These are phyloP conservation scores for Micrasema minimum DNA, from an alignment of 1,140 invertebrate genomes.

Conservation along the genomic window DNA sequence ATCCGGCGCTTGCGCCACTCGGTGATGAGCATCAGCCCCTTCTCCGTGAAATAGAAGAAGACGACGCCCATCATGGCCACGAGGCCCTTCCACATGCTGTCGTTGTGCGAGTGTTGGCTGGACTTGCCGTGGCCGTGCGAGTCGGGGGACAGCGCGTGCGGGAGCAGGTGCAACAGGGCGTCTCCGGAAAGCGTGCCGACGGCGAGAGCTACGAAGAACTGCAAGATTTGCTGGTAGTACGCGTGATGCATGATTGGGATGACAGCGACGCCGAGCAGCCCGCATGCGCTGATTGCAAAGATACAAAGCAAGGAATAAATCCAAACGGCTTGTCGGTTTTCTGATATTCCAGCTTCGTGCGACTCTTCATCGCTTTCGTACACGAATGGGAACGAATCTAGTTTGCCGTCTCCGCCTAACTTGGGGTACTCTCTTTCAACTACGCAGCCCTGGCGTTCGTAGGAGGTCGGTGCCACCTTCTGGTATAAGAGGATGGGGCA, in stretches of 20 bases:
- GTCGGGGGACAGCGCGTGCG: slow-evolving; percentile 79
- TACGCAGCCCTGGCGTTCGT: slow-evolving; percentile 69
- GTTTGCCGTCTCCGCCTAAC: slow-evolving; percentile 4
- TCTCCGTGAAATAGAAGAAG: slow-evolving; percentile 89
- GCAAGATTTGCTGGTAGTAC: slow-evolving; percentile 90
- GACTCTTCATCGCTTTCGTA: slow-evolving; percentile 10
- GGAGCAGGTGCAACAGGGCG: slow-evolving; percentile 91
- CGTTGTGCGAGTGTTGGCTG: slow-evolving; percentile 65
- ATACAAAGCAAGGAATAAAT: slow-evolving; percentile 84
- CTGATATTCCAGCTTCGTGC: slow-evolving; percentile 36
- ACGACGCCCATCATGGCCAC: slow-evolving; percentile 84
- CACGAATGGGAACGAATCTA: slow-evolving; percentile 28
- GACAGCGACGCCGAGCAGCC: slow-evolving; percentile 83
- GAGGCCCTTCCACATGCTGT: slow-evolving; percentile 85
- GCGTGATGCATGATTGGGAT: slow-evolving; percentile 90
- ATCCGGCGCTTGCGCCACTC: slow-evolving; percentile 79
- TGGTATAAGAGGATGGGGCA: slow-evolving; percentile 76
- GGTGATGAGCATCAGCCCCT: slow-evolving; percentile 80
- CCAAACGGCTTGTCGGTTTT: slow-evolving; percentile 75
- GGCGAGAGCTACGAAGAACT: slow-evolving; percentile 91
- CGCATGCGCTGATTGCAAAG: slow-evolving; percentile 84
- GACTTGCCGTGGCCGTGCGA: slow-evolving; percentile 62
- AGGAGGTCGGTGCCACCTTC: slow-evolving; percentile 65
- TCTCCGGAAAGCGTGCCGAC: slow-evolving; percentile 92
- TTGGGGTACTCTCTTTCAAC: slow-evolving; percentile 59